Conservation (phyloP, 2,113 vertebrate genomes). For the Spea bombifrons region DNA sequence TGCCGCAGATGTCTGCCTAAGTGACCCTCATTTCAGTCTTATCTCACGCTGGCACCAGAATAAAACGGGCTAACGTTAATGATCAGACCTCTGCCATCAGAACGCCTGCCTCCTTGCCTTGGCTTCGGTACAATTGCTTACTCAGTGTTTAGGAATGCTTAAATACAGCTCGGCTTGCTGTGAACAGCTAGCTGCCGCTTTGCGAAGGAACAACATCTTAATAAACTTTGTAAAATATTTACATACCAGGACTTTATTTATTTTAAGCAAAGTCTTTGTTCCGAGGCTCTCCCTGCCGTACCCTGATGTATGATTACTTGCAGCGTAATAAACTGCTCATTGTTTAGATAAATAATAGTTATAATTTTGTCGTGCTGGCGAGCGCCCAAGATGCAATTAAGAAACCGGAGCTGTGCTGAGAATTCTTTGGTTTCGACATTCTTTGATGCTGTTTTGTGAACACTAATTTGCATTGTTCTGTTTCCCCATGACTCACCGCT, state of each 20-base stretch:
- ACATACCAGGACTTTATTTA: conserved; percentile 43
- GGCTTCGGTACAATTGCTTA: conserved; percentile 33
- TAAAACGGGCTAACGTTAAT: conserved; percentile 28
- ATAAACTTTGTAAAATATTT: conserved; percentile 39
- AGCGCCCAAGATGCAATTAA: conserved; percentile 61
- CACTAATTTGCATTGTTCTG: conserved; percentile 31
- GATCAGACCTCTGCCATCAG: conserved; percentile 16
- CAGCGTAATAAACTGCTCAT: conserved; percentile 54
- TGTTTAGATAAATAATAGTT: conserved; percentile 54
- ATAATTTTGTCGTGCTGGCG: conserved; percentile 51
- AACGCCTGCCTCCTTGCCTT: conserved; percentile 9
- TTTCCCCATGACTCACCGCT: conserved; percentile 40
- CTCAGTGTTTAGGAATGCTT: conserved; percentile 24
- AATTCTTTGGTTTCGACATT: conserved; percentile 65
- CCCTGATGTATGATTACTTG: conserved; percentile 49
- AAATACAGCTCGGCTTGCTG: conserved; percentile 6
- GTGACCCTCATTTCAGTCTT: conserved; percentile 9
- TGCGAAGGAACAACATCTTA: conserved; percentile 19
- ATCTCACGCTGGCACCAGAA: conserved; percentile 28
- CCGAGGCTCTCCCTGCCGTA: conserved; percentile 46
- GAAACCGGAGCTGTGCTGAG: conserved; percentile 67
- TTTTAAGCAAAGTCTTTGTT: conserved; percentile 46
- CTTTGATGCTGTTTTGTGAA: conserved; percentile 55
- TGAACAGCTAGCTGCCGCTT: conserved; percentile 12
- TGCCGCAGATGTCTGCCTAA: conserved; percentile 4